Conservation (phyloP, 2,113 vertebrate species). For the Puffinus mauretanicus region DNA sequence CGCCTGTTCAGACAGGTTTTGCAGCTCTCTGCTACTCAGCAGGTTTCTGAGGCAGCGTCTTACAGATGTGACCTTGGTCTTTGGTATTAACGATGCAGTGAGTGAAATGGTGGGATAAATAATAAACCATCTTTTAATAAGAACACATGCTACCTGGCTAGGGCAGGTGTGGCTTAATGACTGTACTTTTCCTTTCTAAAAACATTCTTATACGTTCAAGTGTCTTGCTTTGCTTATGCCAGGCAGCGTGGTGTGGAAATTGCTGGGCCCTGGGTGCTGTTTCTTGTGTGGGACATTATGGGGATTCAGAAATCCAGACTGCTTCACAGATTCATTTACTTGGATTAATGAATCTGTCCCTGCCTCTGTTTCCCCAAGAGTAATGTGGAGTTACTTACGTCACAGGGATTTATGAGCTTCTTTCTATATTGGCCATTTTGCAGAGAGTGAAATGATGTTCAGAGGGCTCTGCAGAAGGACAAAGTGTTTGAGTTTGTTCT, state of each 20-base stretch:
- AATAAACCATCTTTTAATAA: background rate
- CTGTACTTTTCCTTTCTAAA: background rate
- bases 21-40: background rate
- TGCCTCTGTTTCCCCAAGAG: slow-evolving; percentile 51
- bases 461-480: background rate
- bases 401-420: slow-evolving; percentile 34
- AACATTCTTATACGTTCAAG: background rate
- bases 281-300: background rate
- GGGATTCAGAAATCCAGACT: background rate
- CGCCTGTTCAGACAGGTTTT: background rate
- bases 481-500: background rate
- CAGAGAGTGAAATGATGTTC: background rate
- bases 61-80: background rate
- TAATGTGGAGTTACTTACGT: slow-evolving; percentile 23
- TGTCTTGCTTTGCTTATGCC: background rate
- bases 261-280: background rate
- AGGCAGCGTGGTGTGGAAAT: background rate
- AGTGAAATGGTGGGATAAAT: background rate
- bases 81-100: background rate
- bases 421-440: slow-evolving; percentile 10
- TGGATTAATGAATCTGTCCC: slow-evolving; percentile 34
- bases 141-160: background rate
- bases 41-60: background rate
- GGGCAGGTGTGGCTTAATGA: background rate
- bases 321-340: background rate